Percentiles rank a stretch among this genome's conserved stretches.
These are phyloP conservation scores for Drosophila prolongata DNA, from an alignment of 2,888 invertebrate species.

Conservation along the genomic window DNA sequence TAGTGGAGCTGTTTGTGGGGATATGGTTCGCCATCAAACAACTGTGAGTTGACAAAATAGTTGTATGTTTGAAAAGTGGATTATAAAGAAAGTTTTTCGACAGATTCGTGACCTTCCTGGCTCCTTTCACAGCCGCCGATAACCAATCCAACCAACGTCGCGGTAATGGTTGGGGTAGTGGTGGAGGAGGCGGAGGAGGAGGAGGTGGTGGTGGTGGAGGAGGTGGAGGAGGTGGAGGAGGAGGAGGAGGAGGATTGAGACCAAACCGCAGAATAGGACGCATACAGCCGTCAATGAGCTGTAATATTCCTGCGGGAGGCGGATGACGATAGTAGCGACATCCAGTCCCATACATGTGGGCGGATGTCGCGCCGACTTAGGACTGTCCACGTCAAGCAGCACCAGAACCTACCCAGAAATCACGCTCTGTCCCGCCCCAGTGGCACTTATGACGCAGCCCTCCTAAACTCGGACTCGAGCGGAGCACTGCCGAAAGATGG, in stretches of 20 bases:
- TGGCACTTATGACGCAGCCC: slow-evolving; percentile 53
- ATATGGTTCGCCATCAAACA: slow-evolving; percentile 74
- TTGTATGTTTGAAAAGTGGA: background rate
- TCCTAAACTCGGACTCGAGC: slow-evolving; percentile 55
- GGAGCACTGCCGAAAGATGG: slow-evolving; percentile 45
- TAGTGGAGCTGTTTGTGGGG: slow-evolving; percentile 67
- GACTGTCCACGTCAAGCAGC: background rate
- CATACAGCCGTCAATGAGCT: slow-evolving; percentile 45
- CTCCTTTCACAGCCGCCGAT: slow-evolving; percentile 64
- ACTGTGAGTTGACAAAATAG: slow-evolving; percentile 61
- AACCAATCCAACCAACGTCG: slow-evolving; percentile 45
- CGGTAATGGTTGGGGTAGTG: slow-evolving; percentile 57
- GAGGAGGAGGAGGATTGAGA: slow-evolving; percentile 55
- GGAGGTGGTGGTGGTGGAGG: slow-evolving; percentile 61
- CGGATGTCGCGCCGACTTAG: slow-evolving; percentile 15
- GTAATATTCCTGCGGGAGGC: slow-evolving; percentile 48
- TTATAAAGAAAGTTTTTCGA: background rate
- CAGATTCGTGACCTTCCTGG: slow-evolving; percentile 71
- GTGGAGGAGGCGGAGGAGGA: slow-evolving; percentile 57
- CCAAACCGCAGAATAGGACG: slow-evolving; percentile 71
- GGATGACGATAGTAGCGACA: slow-evolving; percentile 64
- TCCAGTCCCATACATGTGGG: slow-evolving; percentile 6
- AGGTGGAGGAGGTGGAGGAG: slow-evolving; percentile 54
- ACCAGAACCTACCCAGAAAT: background rate
- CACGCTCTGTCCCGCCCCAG: slow-evolving; percentile 22